These are phyloP conservation scores for Pogonomyrmex barbatus DNA, from an alignment of 1,140 invertebrate species.

Conservation along the genomic window DNA sequence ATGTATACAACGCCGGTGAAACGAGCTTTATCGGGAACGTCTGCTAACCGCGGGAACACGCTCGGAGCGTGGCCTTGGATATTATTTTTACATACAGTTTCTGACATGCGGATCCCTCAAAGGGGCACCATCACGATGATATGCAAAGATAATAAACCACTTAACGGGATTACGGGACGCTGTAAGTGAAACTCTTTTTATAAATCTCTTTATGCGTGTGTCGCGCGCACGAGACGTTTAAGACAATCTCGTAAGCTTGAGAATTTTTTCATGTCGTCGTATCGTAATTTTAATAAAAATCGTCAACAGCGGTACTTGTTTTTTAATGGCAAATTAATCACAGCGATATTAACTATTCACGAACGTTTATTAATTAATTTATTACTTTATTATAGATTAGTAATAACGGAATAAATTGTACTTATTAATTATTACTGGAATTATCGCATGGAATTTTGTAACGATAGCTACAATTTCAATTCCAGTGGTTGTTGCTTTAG, in stretches of 20 bases:
- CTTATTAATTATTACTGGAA: constrained; percentile 28
- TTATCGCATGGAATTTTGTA: constrained; percentile 18
- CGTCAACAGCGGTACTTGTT: too few relatives aligned
- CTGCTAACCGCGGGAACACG: constrained; percentile 49
- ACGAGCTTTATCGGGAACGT: constrained; percentile 47
- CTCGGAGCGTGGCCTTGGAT: constrained; percentile 65
- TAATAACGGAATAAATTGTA: constrained; percentile 22
- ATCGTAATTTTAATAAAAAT: not conserved
- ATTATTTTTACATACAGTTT: constrained; percentile 71
- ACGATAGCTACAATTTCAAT: constrained; percentile 17
- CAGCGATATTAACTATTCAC: not conserved
- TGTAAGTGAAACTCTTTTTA: not conserved
- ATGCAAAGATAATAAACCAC: constrained; percentile 37
- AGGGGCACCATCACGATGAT: constrained; percentile 47
- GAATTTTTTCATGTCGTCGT: not conserved
- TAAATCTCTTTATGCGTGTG: not conserved
- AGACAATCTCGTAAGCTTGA: not conserved
- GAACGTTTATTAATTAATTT: constrained; percentile 22
- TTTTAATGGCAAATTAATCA: constrained; percentile 3
- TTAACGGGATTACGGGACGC: constrained; percentile 8
- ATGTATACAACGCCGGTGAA: constrained; percentile 57
- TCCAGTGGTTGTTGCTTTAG: not conserved
- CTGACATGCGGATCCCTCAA: constrained; percentile 60
- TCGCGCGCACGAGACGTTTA: not conserved
- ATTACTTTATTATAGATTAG: not conserved